A percentile compares a stretch with the other conserved stretches of the same genome.
Evolutionary conservation across 2,888 invertebrate species (phyloP).

Genomic region (Caenorhabditis sp.): DNA sequence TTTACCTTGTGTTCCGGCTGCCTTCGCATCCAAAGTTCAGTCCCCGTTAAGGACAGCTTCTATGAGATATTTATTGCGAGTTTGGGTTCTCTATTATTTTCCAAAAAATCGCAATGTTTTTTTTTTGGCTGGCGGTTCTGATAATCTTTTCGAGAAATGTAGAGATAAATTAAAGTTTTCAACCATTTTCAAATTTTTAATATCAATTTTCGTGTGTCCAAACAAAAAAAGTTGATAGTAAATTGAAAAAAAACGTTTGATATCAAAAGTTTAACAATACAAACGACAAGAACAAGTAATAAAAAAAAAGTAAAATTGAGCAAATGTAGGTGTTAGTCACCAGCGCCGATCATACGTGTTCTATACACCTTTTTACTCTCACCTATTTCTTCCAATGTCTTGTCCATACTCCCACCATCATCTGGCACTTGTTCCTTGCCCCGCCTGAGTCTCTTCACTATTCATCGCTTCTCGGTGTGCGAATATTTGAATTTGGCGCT

Average conservation of each 20-base stretch:
- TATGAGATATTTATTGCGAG: neutral
- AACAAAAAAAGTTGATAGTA: no score
- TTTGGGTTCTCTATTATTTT: neutral
- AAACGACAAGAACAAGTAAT: no score
- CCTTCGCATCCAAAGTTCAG: constrained; percentile 13
- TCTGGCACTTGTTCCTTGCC: constrained; percentile 26
- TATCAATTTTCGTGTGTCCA: no score
- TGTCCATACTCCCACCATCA: constrained; percentile 14
- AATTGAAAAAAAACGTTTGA: no score
- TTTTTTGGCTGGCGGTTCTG: no score
- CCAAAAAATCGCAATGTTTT: no score
- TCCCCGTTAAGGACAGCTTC: neutral
- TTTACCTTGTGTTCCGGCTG: constrained; percentile 34
- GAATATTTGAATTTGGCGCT: constrained; percentile 64
- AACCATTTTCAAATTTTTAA: no score
- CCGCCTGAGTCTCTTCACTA: constrained; percentile 35
- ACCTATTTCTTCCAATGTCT: constrained; percentile 34
- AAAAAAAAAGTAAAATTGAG: constrained; percentile 14
- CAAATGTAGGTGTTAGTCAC: constrained; percentile 40
- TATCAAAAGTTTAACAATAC: no score
- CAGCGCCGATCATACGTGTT: constrained; percentile 6
- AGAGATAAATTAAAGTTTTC: no score
- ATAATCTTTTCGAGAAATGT: no score
- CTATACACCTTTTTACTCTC: constrained; percentile 22
- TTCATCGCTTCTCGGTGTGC: constrained; percentile 4